Base-by-base conservation (phyloP, 2,888 invertebrate species). In the Euspilapteryx auroguttella region DNA sequence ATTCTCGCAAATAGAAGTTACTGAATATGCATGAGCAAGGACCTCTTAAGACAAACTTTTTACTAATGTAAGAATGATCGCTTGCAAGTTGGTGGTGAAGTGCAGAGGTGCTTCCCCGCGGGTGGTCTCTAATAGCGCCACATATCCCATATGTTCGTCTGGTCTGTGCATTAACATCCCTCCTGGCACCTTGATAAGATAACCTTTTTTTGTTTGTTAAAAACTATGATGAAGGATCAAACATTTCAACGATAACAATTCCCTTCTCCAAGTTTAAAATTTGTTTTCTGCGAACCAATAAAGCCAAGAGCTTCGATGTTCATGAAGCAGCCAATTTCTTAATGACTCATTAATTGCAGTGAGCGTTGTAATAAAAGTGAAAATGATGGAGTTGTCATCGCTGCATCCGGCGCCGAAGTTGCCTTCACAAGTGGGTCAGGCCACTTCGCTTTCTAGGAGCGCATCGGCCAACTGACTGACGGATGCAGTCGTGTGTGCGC, bases 401-500 rank as follows among this genome's bases (percentile, higher is more conserved):
- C 20, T 25, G 17, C 21, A 8, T 20, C 23, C 29, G 31, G 29
- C 24, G 28, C 24, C 33, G 40, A 41, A 14, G 25, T 42, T 52
- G 44, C 53, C 50, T 47, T 42, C 45, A 47, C 54, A 49, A 55
- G 50, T 64, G 55, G 57, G 56, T n/a, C n/a, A n/a, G n/a, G n/a
- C 49, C 63, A 57, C 52, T 52, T 53, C 51, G 54, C 58, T 66
- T 69, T 65, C 71, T 62, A 65, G 57, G 68, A 69, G 69, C 52
- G 55, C 46, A 41, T 46, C 49, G 47, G 55, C 55, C 44, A 61
- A 55, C 59, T 56, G 56, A 54, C 53, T 49, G 50, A 50, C 55
- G 52, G 42, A 37, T 32, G 42, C n/a, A n/a, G 21, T 13, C 12
- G 32, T 35, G 41, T 50, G 42, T 45, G 44, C 39, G 32, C 34